Evolutionary conservation across 1,140 invertebrate species (phyloP).

Genomic region (Nasonia longicornis): DNA sequence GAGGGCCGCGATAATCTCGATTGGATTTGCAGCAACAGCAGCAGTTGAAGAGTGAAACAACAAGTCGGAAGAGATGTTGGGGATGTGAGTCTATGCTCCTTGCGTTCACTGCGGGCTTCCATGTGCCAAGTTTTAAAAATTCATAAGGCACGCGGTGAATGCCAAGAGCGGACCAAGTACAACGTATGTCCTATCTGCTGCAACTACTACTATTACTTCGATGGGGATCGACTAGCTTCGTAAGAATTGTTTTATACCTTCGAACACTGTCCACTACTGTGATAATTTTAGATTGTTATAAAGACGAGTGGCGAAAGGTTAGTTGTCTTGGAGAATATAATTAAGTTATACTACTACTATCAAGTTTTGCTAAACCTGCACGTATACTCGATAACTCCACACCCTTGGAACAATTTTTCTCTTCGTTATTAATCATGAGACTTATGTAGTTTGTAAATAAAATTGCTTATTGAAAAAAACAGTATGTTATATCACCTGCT

Average conservation of each 20-base stretch:
- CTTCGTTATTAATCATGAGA: not conserved
- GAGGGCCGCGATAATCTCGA: slow-evolving; percentile 1
- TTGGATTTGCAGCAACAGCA: not conserved
- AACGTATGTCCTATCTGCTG: slow-evolving; percentile 54
- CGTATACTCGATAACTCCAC: slow-evolving; percentile 2
- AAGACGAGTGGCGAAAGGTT: slow-evolving; percentile 11
- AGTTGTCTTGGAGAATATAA: slow-evolving; percentile 33
- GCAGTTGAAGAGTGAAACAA: slow-evolving; percentile 6
- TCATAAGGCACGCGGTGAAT: slow-evolving; percentile 97
- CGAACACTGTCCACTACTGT: not conserved
- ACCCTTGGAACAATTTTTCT: slow-evolving; percentile 18
- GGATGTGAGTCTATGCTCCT: slow-evolving; percentile 75
- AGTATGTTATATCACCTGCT: slow-evolving; percentile 18
- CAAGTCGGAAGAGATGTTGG: slow-evolving; percentile 26
- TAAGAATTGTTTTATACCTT: too few relatives aligned
- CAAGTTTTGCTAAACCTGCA: slow-evolving; percentile 26
- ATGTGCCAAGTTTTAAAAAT: slow-evolving; percentile 81
- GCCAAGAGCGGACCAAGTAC: slow-evolving; percentile 88
- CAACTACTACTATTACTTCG: too few relatives aligned
- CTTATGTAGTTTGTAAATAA: slow-evolving; percentile 38
- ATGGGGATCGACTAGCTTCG: too few relatives aligned
- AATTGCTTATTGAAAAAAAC: slow-evolving; percentile 37
- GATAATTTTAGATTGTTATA: not conserved
- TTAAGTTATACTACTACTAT: not conserved
- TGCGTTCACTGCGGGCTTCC: slow-evolving; percentile 89